phyloP scores from a whole-genome alignment of 2,888 invertebrate genomes.

The Abscondita cerata region DNA sequence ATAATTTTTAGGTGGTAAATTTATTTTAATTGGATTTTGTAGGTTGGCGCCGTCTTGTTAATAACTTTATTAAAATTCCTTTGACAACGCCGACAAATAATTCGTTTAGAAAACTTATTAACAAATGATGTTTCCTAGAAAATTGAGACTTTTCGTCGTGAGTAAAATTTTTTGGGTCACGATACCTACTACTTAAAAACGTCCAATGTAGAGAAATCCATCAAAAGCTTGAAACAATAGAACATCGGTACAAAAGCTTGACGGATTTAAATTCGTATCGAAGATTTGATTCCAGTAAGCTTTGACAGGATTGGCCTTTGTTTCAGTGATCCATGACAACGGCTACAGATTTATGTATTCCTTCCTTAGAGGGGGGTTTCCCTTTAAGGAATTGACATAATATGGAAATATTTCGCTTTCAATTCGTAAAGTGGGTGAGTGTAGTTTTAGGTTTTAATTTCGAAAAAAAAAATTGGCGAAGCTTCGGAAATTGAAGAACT shows the following conservation, averaged over 20 bases:
- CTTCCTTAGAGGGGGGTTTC: slow-evolving; percentile 12
- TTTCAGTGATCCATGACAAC: slow-evolving; percentile 55
- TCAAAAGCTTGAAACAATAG: slow-evolving; percentile 57
- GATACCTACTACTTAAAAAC: slow-evolving; percentile 1
- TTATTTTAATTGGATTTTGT: slow-evolving; percentile 50
- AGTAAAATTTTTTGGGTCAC: background rate
- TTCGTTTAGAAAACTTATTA: slow-evolving; percentile 26
- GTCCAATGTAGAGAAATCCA: slow-evolving; percentile 50
- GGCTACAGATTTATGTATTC: slow-evolving; percentile 51
- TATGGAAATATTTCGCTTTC: background rate
- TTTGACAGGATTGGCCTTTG: slow-evolving; percentile 56
- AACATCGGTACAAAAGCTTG: slow-evolving; percentile 49
- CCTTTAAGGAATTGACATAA: slow-evolving; percentile 18
- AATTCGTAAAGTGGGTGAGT: slow-evolving; percentile 2
- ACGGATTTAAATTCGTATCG: slow-evolving; percentile 55
- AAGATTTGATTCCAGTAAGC: slow-evolving; percentile 53
- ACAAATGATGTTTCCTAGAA: background rate
- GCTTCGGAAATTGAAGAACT: too few species aligned
- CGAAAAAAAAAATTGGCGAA: too few species aligned
- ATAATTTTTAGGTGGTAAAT: slow-evolving; percentile 48
- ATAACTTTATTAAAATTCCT: slow-evolving; percentile 49
- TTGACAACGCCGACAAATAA: slow-evolving; percentile 31
- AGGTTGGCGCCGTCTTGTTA: slow-evolving; percentile 48
- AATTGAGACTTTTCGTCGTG: too few species aligned
- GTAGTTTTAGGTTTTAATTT: too few species aligned